These are phyloP conservation scores for Fragum sueziense DNA, from an alignment of 2,888 invertebrate species.

Conservation along the genomic window DNA sequence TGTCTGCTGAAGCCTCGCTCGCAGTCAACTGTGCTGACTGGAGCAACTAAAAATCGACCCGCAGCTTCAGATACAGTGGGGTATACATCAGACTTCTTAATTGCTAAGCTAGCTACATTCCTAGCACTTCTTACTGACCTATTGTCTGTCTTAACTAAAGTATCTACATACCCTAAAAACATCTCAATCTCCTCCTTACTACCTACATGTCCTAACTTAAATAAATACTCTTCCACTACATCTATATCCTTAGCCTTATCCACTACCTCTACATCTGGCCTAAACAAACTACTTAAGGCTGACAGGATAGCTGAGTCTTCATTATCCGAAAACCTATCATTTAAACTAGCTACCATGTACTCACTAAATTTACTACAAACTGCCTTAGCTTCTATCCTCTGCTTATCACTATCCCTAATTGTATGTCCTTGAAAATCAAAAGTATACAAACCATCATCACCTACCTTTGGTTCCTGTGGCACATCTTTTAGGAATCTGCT, in stretches of 20 bases:
- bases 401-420: background rate
- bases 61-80: conserved; percentile 6
- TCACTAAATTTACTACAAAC: background rate
- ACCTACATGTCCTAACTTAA: background rate
- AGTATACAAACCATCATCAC: conserved; percentile 28
- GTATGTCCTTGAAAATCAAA: conserved; percentile 31
- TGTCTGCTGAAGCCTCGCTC: conserved; percentile 19
- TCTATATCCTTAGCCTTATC: background rate
- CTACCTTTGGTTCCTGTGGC: conserved; percentile 19
- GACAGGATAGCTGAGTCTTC: background rate
- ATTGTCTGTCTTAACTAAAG: too few species aligned
- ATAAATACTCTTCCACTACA: background rate
- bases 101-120: background rate
- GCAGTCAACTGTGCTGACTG: conserved; percentile 15
- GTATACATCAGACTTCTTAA: background rate
- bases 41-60: background rate
- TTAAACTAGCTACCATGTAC: background rate
- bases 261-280: background rate
- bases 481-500: background rate
- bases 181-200: background rate
- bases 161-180: too few species aligned
- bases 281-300: background rate
- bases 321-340: background rate
- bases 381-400: background rate
- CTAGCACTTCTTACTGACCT: too few species aligned